Percentiles rank a stretch among this genome's conserved stretches.
phyloP scores from a whole-genome alignment of 2,113 vertebrate species.

The Tenebrosternarchus preto region DNA sequence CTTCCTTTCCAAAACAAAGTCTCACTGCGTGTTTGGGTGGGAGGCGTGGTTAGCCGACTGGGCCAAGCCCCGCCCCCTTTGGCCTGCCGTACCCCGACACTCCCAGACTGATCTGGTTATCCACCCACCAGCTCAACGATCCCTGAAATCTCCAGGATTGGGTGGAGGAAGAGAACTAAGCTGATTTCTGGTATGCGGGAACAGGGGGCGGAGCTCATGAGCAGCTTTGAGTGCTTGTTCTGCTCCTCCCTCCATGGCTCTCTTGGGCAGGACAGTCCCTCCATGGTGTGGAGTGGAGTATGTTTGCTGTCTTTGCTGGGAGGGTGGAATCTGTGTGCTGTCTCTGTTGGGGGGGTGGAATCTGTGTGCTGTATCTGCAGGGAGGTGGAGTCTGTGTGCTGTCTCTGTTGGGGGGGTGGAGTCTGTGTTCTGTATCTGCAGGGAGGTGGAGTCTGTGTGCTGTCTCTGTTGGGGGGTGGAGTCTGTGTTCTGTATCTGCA shows the following conservation, averaged over 20 bases:
- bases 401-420: neutral
- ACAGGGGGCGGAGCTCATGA: neutral
- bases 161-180: neutral
- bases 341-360: neutral
- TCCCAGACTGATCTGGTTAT: slow-evolving; percentile 3
- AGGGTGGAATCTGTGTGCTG: too few species aligned
- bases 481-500: too few species aligned
- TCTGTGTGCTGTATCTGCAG: neutral
- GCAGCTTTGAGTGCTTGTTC: neutral
- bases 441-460: too few species aligned
- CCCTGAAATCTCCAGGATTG: neutral
- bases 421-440: neutral
- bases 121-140: neutral
- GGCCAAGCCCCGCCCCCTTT: neutral
- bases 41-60: neutral
- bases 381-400: too few species aligned
- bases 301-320: too few species aligned
- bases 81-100: neutral
- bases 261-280: too few species aligned
- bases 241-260: too few species aligned
- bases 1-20: neutral
- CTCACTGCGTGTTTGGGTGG: neutral
- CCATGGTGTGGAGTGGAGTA: too few species aligned
- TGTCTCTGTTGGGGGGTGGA: too few species aligned
- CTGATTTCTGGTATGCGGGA: too few species aligned